Percentiles rank a stretch among this genome's conserved stretches.
Evolutionary conservation across 2,888 invertebrate genomes (phyloP).

Genomic region (Esperia sulphurella): DNA sequence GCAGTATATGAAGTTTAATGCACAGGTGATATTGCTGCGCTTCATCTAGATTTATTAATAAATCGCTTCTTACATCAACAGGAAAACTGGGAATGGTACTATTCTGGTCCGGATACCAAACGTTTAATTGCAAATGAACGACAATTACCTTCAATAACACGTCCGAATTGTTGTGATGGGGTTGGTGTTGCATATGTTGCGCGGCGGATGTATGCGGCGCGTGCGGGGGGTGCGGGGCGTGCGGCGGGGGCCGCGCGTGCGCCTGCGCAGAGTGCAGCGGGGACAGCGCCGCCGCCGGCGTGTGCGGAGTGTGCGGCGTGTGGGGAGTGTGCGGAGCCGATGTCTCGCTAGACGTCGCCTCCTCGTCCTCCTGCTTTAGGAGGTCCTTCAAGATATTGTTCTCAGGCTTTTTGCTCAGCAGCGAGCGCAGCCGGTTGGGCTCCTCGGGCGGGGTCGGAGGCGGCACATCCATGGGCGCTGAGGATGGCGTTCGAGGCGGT

Average conservation of each 20-base stretch:
- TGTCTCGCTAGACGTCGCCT: conserved; percentile 58
- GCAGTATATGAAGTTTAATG: too few species aligned
- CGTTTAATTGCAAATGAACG: too few species aligned
- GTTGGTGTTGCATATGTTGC: conserved; percentile 25
- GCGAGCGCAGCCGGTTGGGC: conserved; percentile 78
- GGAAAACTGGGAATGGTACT: too few species aligned
- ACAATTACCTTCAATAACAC: conserved; percentile 78
- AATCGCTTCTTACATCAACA: too few species aligned
- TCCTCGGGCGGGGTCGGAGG: conserved; percentile 49
- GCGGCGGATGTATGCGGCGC: conserved; percentile 21
- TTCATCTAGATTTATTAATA: too few species aligned
- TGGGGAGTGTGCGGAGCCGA: conserved; percentile 67
- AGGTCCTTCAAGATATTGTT: conserved; percentile 65
- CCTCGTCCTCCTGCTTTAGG: conserved; percentile 69
- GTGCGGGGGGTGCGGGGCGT: conserved; percentile 29
- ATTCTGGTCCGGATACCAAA: too few species aligned
- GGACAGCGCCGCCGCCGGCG: conserved; percentile 36
- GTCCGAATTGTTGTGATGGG: conserved; percentile 63
- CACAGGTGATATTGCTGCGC: too few species aligned
- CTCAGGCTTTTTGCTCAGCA: conserved; percentile 78
- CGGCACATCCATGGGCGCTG: conserved; percentile 44
- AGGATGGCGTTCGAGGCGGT: conserved; percentile 44
- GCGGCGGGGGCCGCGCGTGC: conserved; percentile 27
- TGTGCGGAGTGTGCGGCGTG: conserved; percentile 55
- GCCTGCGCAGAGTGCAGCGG: conserved; percentile 36